phyloP scores from a whole-genome alignment of 2,113 vertebrate genomes.

The Globicephala melas region DNA sequence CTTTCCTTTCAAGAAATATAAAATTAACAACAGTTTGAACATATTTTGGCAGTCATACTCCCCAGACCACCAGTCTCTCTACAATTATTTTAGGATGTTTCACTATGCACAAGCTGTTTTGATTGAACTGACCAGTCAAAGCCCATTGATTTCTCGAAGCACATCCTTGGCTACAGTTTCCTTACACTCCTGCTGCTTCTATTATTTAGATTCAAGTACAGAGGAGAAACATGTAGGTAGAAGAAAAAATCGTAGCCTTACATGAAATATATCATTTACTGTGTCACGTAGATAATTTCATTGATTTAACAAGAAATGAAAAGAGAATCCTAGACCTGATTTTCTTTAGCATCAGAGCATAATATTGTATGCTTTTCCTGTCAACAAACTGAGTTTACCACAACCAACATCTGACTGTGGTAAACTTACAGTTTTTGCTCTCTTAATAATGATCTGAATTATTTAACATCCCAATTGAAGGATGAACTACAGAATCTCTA shows the following conservation, averaged over 20 bases:
- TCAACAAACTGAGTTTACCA: neutral
- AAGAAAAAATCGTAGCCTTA: neutral
- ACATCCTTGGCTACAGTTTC: neutral
- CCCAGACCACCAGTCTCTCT: neutral
- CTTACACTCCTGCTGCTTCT: neutral
- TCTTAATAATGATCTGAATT: slow-evolving; percentile 11
- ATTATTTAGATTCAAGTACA: slow-evolving; percentile 10
- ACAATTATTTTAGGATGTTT: slow-evolving; percentile 4
- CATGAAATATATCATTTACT: neutral
- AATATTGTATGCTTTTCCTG: neutral
- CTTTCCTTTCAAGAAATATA: neutral
- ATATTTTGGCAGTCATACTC: neutral
- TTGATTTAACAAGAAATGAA: neutral
- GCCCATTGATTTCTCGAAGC: slow-evolving; percentile 31
- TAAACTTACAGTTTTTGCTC: neutral
- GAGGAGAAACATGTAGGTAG: neutral
- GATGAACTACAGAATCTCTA: neutral
- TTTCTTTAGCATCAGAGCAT: neutral
- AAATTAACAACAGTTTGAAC: neutral
- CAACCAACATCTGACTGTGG: neutral
- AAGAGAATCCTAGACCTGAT: neutral
- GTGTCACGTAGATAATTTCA: neutral
- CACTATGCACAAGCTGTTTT: neutral
- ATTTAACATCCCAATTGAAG: neutral
- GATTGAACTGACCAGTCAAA: slow-evolving; percentile 42